A percentile compares a stretch with the other conserved stretches of the same genome.
Conservation (phyloP, 2,888 invertebrate genomes). For the Melieria picta region DNA sequence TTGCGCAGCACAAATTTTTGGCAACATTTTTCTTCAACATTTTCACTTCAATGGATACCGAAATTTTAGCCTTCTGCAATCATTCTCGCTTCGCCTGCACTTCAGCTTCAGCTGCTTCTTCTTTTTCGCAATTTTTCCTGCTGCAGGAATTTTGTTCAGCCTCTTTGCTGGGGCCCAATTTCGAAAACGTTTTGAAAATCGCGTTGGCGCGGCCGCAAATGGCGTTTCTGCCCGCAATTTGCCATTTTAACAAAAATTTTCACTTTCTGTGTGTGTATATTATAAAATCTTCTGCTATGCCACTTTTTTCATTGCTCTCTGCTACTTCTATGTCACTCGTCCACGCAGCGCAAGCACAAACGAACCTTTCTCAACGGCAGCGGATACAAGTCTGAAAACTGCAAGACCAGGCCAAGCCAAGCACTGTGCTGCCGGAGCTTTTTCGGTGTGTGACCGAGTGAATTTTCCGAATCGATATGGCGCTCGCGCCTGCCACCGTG, state of each 20-base stretch:
- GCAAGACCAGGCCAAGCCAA: slow-evolving; percentile 25
- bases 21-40: too few species aligned
- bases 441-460: slow-evolving; percentile 18
- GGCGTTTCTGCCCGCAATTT: slow-evolving; percentile 26
- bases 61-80: too few species aligned
- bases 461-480: slow-evolving; percentile 22
- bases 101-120: too few species aligned
- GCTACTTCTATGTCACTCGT: slow-evolving; percentile 57
- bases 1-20: too few species aligned
- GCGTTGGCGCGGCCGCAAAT: neutral
- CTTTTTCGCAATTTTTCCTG: too few species aligned
- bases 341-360: slow-evolving; percentile 54
- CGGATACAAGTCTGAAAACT: slow-evolving; percentile 63
- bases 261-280: slow-evolving; percentile 40
- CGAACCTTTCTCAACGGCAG: slow-evolving; percentile 66
- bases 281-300: slow-evolving; percentile 39
- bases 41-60: too few species aligned
- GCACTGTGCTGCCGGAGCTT: slow-evolving; percentile 16
- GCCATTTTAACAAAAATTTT: slow-evolving; percentile 29
- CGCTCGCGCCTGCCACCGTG: neutral
- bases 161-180: too few species aligned
- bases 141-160: too few species aligned
- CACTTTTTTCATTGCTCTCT: slow-evolving; percentile 44
- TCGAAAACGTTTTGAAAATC: too few species aligned
- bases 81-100: too few species aligned